These are phyloP conservation scores for Macropodus opercularis DNA, from an alignment of 2,797 vertebrate species.

Conservation along the genomic window DNA sequence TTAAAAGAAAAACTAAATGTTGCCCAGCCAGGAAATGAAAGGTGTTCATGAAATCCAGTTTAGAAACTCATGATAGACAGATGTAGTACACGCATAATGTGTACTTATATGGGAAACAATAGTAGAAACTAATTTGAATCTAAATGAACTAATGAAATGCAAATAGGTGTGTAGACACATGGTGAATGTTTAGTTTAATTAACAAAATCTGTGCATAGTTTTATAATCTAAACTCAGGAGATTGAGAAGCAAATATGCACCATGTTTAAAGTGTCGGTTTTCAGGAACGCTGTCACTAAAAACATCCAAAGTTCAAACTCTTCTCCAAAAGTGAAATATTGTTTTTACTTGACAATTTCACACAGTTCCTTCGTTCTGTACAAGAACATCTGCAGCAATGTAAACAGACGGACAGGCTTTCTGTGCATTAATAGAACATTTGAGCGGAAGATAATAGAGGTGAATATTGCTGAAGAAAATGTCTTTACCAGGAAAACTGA, in stretches of 20 bases:
- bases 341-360: conserved; percentile 24
- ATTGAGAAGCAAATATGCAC: not conserved
- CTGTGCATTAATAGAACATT: conserved; percentile 21
- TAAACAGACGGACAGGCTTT: conserved; percentile 12
- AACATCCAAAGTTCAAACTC: conserved; percentile 23
- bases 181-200: not conserved
- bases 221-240: not conserved
- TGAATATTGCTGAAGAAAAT: conserved; percentile 35
- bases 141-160: too few species aligned
- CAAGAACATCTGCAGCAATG: conserved; percentile 5
- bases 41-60: not conserved
- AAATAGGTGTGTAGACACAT: too few species aligned
- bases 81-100: not conserved
- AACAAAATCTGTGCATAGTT: not conserved
- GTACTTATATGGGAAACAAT: not conserved
- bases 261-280: not conserved
- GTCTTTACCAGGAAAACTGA: conserved; percentile 40
- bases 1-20: too few species aligned
- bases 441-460: conserved; percentile 26
- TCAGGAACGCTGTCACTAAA: not conserved
- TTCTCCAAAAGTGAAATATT: conserved; percentile 48
- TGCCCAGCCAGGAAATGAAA: not conserved
- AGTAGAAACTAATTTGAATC: too few species aligned
- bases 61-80: not conserved
- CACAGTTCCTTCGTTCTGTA: conserved; percentile 23